Percentiles rank a stretch among this genome's conserved stretches.
Conservation (phyloP, 1,140 invertebrate genomes). For the Neoseiulus cucumeris region DNA sequence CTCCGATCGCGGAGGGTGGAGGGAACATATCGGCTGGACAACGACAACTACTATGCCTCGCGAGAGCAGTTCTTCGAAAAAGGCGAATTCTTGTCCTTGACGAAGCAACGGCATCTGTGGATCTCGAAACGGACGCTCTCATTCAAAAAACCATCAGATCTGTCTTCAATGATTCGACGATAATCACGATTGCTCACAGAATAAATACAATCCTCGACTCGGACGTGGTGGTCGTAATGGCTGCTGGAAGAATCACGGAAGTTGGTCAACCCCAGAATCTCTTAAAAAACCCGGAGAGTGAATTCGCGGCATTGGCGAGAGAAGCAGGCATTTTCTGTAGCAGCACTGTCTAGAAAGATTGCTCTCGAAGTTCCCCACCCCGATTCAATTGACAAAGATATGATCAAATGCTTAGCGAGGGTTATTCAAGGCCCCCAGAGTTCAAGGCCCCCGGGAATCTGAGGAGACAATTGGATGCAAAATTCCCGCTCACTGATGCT, state of each 20-base stretch:
- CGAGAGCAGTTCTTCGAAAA: conserved; percentile 33
- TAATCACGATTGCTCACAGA: conserved; percentile 24
- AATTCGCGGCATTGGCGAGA: not conserved
- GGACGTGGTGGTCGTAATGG: conserved; percentile 17
- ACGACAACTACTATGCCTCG: conserved; percentile 45
- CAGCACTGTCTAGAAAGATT: too few species aligned
- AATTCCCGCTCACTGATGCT: too few species aligned
- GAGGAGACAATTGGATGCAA: too few species aligned
- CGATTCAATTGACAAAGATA: too few species aligned
- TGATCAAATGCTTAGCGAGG: too few species aligned
- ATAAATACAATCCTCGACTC: conserved; percentile 21
- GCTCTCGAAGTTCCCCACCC: too few species aligned
- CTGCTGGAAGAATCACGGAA: conserved; percentile 26
- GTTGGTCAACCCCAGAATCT: conserved; percentile 25
- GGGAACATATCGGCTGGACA: conserved; percentile 60
- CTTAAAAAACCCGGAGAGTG: conserved; percentile 19
- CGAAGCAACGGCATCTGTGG: conserved; percentile 32
- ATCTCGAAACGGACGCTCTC: conserved; percentile 26
- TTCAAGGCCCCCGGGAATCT: too few species aligned
- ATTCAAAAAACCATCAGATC: conserved; percentile 27
- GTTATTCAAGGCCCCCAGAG: too few species aligned
- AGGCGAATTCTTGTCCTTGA: conserved; percentile 29
- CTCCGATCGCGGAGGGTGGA: conserved; percentile 49
- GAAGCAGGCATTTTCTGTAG: not conserved
- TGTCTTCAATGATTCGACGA: conserved; percentile 27